Conservation (phyloP, 1,140 invertebrate species). For the Neocloeon triangulifer region DNA sequence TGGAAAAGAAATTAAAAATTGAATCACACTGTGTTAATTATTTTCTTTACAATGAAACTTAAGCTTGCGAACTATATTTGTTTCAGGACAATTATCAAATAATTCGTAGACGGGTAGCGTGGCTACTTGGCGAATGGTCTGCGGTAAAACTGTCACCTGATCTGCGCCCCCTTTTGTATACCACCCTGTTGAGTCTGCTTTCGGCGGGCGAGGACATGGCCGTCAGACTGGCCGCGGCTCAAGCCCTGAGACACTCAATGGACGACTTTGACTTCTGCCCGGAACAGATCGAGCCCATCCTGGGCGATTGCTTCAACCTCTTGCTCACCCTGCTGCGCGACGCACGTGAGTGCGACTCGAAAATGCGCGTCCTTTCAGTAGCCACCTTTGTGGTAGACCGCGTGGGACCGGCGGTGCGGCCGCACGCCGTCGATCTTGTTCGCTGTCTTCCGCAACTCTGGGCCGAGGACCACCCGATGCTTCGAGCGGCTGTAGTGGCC, state of each 20-base stretch:
- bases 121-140: constrained; percentile 68
- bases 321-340: constrained; percentile 70
- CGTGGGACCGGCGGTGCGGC: constrained; percentile 49
- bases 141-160: constrained; percentile 62
- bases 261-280: constrained; percentile 83
- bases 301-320: constrained; percentile 48
- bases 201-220: constrained; percentile 48
- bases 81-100: constrained; percentile 72
- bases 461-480: constrained; percentile 75
- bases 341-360: constrained; percentile 78
- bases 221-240: constrained; percentile 56
- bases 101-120: constrained; percentile 66
- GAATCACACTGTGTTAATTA: too few relatives aligned
- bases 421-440: constrained; percentile 43
- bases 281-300: constrained; percentile 62
- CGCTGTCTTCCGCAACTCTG: constrained; percentile 69
- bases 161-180: constrained; percentile 58
- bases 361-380: constrained; percentile 75
- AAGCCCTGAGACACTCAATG: constrained; percentile 52
- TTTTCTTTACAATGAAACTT: too few relatives aligned
- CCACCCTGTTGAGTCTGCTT: constrained; percentile 48
- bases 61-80: too few relatives aligned
- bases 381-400: constrained; percentile 77
- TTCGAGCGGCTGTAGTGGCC: constrained; percentile 75
- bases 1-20: too few relatives aligned